A percentile compares a stretch with the other conserved stretches of the same genome.
Evolutionary conservation across 2,113 vertebrate genomes (phyloP).

Genomic region (Zingel zingel): DNA sequence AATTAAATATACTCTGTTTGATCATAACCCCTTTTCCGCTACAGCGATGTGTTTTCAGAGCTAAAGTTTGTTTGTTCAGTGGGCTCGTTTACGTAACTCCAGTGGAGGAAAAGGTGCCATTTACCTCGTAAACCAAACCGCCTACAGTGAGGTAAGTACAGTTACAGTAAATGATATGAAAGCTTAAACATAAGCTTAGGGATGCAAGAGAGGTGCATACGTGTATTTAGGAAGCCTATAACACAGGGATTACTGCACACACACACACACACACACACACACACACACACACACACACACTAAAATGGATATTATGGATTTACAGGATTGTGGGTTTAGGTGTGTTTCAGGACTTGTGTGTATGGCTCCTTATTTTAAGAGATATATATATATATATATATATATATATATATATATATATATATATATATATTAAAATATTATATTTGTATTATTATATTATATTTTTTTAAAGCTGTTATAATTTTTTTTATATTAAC

Average conservation of each 20-base stretch:
- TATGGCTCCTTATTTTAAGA: neutral
- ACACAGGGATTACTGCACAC: slow-evolving; percentile 45
- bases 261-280: slow-evolving; percentile 29
- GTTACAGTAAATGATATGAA: slow-evolving; percentile 50
- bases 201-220: slow-evolving; percentile 41
- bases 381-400: neutral
- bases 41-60: neutral
- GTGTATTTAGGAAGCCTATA: slow-evolving; percentile 49
- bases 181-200: slow-evolving; percentile 41
- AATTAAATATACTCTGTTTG: neutral
- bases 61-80: neutral
- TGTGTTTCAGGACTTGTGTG: neutral
- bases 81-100: slow-evolving; percentile 13
- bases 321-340: slow-evolving; percentile 17
- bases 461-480: neutral
- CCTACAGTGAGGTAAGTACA: slow-evolving; percentile 27
- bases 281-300: slow-evolving; percentile 43
- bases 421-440: neutral
- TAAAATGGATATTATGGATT: slow-evolving; percentile 41
- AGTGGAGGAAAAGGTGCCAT: slow-evolving; percentile 7
- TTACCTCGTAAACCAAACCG: slow-evolving; percentile 11
- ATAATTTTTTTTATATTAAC: neutral
- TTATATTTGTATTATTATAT: neutral
- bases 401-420: neutral
- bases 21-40: neutral